Evolutionary conservation across 2,888 invertebrate genomes (phyloP).

Genomic region (Saturnia pavonia): DNA sequence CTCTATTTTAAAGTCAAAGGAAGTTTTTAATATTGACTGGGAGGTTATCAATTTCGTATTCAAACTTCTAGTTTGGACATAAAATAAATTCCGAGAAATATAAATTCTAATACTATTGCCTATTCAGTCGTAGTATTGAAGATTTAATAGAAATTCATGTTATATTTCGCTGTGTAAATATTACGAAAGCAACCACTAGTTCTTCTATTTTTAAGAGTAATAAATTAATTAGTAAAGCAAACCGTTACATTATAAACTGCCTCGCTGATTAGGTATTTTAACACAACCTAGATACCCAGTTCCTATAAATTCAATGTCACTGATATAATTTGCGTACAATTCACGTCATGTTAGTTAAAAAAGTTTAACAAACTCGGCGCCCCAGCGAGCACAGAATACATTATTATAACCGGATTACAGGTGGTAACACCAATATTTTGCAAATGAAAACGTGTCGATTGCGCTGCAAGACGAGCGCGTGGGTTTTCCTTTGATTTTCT

Average conservation of each 20-base stretch:
- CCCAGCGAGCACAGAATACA: constrained; percentile 34
- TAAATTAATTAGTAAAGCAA: constrained; percentile 16
- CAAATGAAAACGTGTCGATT: constrained; percentile 56
- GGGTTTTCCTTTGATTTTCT: constrained; percentile 73
- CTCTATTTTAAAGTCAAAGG: not conserved
- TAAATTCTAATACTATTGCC: no score
- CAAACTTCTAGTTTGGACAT: no score
- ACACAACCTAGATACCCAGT: constrained; percentile 28
- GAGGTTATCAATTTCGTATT: no score
- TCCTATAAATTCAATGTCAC: constrained; percentile 28
- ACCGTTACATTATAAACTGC: constrained; percentile 16
- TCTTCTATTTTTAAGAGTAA: constrained; percentile 18
- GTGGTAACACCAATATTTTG: constrained; percentile 62
- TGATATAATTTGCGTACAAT: constrained; percentile 34
- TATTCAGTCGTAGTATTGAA: not conserved
- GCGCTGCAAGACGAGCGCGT: constrained; percentile 51
- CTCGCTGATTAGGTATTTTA: constrained; percentile 18
- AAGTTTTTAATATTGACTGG: not conserved
- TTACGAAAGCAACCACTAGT: not conserved
- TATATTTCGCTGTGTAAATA: not conserved
- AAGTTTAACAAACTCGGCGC: constrained; percentile 36
- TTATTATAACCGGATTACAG: constrained; percentile 50
- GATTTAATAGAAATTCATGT: not conserved
- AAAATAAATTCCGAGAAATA: no score
- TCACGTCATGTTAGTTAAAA: constrained; percentile 34